Evolutionary conservation across 2,113 vertebrate species (phyloP).

Genomic region (Prionailurus viverrinus): DNA sequence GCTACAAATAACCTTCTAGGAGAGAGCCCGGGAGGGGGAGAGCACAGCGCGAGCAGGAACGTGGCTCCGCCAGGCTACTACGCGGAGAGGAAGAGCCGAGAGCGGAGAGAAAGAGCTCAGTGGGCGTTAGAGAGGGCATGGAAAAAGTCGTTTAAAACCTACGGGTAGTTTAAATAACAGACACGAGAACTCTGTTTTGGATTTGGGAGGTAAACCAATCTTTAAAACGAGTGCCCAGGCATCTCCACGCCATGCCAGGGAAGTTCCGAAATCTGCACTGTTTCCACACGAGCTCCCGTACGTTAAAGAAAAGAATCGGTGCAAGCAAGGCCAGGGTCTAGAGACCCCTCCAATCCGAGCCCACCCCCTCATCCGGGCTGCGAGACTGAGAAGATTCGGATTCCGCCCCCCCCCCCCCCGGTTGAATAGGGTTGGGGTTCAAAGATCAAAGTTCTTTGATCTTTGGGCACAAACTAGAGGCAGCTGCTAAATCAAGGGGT

Average conservation of each 20-base stretch:
- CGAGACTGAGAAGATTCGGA: not conserved
- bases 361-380: not conserved
- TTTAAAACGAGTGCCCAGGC: conserved; percentile 63
- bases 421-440: conserved; percentile 49
- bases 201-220: conserved; percentile 45
- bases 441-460: conserved; percentile 72
- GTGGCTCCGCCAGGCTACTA: conserved; percentile 28
- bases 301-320: conserved; percentile 21
- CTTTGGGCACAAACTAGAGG: conserved; percentile 61
- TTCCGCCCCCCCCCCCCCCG: not conserved
- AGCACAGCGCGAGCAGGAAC: not conserved
- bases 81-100: not conserved
- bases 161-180: conserved; percentile 33
- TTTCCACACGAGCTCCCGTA: not conserved
- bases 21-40: conserved; percentile 59
- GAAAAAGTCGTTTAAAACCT: conserved; percentile 42
- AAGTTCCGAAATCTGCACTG: conserved; percentile 34
- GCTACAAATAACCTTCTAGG: conserved; percentile 88
- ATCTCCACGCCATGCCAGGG: conserved; percentile 65
- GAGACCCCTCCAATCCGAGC: not conserved
- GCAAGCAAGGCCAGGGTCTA: not conserved
- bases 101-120: not conserved
- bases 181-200: conserved; percentile 29
- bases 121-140: not conserved
- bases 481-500: conserved; percentile 73